Evolutionary conservation across 2,113 vertebrate species (phyloP).

Genomic region (Scartelaos histophorus): DNA sequence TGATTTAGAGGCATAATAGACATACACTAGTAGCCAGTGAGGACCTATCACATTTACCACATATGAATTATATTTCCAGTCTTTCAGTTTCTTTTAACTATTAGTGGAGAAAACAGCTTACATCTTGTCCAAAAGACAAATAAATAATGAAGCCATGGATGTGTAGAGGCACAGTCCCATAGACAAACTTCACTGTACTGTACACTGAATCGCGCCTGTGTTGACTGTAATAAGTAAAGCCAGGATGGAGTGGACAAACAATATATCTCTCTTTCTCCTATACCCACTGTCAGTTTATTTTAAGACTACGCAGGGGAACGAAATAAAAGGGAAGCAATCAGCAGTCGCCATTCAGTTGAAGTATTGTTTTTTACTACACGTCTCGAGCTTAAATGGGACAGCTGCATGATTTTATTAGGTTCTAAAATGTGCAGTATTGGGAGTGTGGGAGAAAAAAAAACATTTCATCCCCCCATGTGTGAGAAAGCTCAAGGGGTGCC

Average conservation of each 20-base stretch:
- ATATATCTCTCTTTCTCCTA: constrained; percentile 33
- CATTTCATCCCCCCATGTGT: constrained; percentile 48
- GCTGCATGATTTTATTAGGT: constrained; percentile 66
- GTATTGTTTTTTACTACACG: constrained; percentile 54
- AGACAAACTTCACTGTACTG: constrained; percentile 36
- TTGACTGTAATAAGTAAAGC: constrained; percentile 38
- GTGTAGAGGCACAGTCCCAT: constrained; percentile 33
- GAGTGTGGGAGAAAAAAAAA: constrained; percentile 60
- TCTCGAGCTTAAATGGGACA: constrained; percentile 62
- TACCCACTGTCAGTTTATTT: constrained; percentile 33
- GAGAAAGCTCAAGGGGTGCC: constrained; percentile 30
- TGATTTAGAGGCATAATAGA: neutral
- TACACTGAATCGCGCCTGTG: constrained; percentile 29
- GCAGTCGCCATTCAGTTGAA: constrained; percentile 49
- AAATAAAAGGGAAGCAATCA: constrained; percentile 58
- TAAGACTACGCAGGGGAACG: constrained; percentile 35
- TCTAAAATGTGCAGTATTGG: constrained; percentile 53
- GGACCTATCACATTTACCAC: neutral
- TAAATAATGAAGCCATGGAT: constrained; percentile 54
- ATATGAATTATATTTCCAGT: neutral
- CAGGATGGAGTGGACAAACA: constrained; percentile 44
- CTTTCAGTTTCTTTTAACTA: neutral
- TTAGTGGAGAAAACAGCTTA: neutral
- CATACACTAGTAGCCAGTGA: neutral
- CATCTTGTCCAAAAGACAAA: neutral